phyloP scores from a whole-genome alignment of 2,888 invertebrate genomes.

The Andricus quercusramuli region DNA sequence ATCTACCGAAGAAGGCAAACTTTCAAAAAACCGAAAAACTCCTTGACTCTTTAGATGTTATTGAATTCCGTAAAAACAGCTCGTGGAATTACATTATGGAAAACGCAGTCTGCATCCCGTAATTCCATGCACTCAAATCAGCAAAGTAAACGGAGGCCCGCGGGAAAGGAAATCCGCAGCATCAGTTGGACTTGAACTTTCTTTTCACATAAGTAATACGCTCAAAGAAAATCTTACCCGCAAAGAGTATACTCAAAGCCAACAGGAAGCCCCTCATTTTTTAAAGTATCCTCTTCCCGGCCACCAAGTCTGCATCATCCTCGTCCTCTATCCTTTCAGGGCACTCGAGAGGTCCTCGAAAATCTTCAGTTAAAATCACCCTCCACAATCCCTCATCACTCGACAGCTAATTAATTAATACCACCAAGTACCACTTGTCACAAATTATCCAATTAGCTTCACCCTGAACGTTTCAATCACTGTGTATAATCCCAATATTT shows the following conservation, averaged over 20 bases:
- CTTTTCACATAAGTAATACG: background rate
- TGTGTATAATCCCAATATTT: background rate
- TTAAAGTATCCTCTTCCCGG: conserved; percentile 61
- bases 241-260: conserved; percentile 73
- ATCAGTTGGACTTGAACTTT: background rate
- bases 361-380: conserved; percentile 18
- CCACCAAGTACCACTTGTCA: background rate
- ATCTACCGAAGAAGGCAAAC: background rate
- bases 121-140: conserved; percentile 21
- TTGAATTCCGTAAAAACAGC: background rate
- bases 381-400: conserved; percentile 20
- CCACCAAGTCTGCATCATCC: conserved; percentile 52
- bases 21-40: background rate
- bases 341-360: conserved; percentile 8
- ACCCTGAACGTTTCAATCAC: background rate
- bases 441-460: background rate
- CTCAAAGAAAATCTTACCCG: conserved; percentile 69
- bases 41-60: background rate
- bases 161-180: background rate
- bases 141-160: conserved; percentile 5
- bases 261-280: conserved; percentile 75
- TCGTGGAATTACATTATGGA: background rate
- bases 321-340: conserved; percentile 22
- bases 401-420: conserved; percentile 13
- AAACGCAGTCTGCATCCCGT: background rate